phyloP scores from a whole-genome alignment of 2,113 vertebrate species.

The Ochotona princeps region DNA sequence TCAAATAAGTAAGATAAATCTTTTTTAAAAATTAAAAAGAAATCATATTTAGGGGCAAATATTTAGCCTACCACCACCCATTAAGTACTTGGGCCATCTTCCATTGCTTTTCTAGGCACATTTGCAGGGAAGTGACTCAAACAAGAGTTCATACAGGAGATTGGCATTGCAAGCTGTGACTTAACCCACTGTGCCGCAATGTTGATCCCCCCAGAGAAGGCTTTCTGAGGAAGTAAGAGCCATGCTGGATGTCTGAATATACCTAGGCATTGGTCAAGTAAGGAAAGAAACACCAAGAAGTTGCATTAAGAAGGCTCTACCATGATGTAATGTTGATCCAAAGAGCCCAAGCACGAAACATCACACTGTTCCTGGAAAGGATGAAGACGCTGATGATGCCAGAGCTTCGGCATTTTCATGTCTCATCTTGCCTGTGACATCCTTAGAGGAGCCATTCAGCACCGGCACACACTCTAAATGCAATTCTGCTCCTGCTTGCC shows the following conservation, averaged over 20 bases:
- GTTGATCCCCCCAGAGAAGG: background rate
- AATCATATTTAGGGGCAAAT: background rate
- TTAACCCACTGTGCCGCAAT: too few species aligned
- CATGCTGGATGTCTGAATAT: accelerated
- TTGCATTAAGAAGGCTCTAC: background rate
- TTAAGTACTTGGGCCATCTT: too few species aligned
- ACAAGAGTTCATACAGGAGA: too few species aligned
- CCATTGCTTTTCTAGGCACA: too few species aligned
- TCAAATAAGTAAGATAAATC: too few species aligned
- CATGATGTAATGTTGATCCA: background rate
- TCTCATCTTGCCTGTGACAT: background rate
- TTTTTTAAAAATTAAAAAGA: background rate
- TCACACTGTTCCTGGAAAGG: background rate
- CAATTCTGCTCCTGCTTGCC: background rate
- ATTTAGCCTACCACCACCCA: too few species aligned
- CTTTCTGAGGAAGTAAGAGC: background rate
- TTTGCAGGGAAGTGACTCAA: too few species aligned
- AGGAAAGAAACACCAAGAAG: background rate
- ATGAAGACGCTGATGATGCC: too few species aligned
- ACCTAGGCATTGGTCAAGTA: background rate
- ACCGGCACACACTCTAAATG: too few species aligned
- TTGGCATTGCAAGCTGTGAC: too few species aligned
- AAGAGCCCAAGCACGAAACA: background rate
- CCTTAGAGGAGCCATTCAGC: background rate
- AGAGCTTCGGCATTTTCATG: background rate